These are phyloP conservation scores for Myiagra hebetior DNA, from an alignment of 2,113 vertebrate species.

Conservation along the genomic window DNA sequence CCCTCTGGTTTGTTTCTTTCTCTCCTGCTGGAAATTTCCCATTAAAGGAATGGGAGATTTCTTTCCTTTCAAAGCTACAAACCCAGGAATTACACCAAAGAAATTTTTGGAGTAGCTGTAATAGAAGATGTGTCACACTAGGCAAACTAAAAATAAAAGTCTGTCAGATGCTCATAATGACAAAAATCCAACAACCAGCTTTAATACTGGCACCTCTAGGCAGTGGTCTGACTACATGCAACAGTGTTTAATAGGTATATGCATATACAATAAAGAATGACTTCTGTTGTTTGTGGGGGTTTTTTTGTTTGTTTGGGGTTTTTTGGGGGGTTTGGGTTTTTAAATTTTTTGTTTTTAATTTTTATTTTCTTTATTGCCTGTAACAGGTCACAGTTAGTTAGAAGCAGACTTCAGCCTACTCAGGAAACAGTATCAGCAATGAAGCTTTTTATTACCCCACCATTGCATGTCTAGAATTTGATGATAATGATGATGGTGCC, in stretches of 20 bases:
- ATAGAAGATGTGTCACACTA: background rate
- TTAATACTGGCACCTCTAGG: background rate
- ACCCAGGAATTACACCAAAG: background rate
- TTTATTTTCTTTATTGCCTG: background rate
- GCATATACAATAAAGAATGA: background rate
- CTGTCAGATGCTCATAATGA: background rate
- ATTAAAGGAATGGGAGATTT: background rate
- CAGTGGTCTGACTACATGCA: background rate
- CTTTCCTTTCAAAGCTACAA: background rate
- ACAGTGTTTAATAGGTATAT: background rate
- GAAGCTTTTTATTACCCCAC: background rate
- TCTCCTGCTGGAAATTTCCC: background rate
- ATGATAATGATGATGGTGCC: background rate
- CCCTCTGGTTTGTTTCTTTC: background rate
- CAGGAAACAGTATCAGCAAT: background rate
- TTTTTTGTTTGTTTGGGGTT: too few relatives aligned
- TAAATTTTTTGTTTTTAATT: background rate
- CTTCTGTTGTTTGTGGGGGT: background rate
- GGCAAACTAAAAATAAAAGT: background rate
- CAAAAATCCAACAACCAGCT: background rate
- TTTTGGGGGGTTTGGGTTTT: too few relatives aligned
- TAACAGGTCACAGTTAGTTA: background rate
- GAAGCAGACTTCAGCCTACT: background rate
- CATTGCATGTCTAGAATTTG: background rate
- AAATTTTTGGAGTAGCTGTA: background rate